Base-by-base conservation (phyloP, 1,140 invertebrate species). In the Gyrodactylus bullatarudis region DNA sequence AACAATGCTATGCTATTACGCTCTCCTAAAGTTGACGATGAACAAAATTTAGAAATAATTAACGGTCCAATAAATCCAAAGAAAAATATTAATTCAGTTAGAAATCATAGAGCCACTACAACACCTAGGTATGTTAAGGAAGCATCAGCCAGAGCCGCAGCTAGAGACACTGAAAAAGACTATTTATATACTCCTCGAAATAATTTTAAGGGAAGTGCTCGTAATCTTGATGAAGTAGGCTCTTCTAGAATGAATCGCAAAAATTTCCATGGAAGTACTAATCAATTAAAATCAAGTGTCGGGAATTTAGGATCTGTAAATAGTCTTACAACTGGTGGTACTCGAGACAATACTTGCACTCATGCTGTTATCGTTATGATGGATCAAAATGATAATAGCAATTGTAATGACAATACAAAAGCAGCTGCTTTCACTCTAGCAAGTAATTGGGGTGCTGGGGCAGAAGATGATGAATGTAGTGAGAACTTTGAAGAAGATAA, bases 331-430 rank as follows among this genome's bases (percentile, higher is more conserved):
- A 71, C 70, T 8, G 24, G 24, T 26, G 21, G 24, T n/a, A 21
- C 21, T 1, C 20, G 70, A 1, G 70, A 71, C 1, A 71, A 21
- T 2, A 71, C 21, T 26, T 71, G 70, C 24, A 71, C 70, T 1
- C 70, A 71, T 24, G 70, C 70, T 16, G 70, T 71, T 21, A 71
- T 71, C 21, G 70, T 71, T 8, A 8, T 71, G 23, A 24, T 71
- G 20, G 70, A 71, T 19, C 16, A 21, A 25, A 24, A 24, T 1
- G 70, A 71, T 1, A 71, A 71, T 24, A 71, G 70, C 24, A 71
- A 71, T 26, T 21, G 26, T 8, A 23, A 24, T 26, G 70, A 71
- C 23, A 24, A 20, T 20, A 71, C 70, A 1, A 71, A 71, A 24
- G 70, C 70, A 2, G 70, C 70, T 20, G 21, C 70, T 2, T 23